These are phyloP conservation scores for Cheilosia grossa DNA, from an alignment of 2,888 invertebrate genomes.

Conservation along the genomic window DNA sequence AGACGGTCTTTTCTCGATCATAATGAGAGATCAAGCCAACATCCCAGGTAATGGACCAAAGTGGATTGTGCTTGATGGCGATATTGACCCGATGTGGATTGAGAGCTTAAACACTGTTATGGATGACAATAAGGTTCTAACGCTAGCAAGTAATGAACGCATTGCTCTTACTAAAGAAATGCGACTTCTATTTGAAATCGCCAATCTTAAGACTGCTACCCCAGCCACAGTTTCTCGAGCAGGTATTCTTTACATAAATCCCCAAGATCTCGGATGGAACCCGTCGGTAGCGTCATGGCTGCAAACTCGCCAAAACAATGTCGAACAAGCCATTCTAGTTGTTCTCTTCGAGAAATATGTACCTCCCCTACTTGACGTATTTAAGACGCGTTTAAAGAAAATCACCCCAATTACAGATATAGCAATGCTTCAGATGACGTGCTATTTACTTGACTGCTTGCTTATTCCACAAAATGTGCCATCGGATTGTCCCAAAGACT, in stretches of 20 bases:
- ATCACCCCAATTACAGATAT: constrained; percentile 96
- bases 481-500: constrained; percentile 95
- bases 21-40: constrained; percentile 97
- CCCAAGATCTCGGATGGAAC: constrained; percentile 97
- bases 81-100: constrained; percentile 99
- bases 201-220: constrained; percentile 94
- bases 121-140: constrained; percentile 98
- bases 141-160: constrained; percentile 96
- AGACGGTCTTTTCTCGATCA: constrained; percentile 93
- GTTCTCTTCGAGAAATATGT: constrained; percentile 97
- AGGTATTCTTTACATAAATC: constrained; percentile 97
- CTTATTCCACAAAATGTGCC: constrained; percentile 92
- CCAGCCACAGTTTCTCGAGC: constrained; percentile 98
- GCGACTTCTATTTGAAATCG: constrained; percentile 97
- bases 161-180: constrained; percentile 94
- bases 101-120: constrained; percentile 97
- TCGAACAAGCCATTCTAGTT: constrained; percentile 91
- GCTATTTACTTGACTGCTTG: constrained; percentile 93
- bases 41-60: constrained; percentile 93
- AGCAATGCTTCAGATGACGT: constrained; percentile 94
- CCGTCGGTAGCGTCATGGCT: constrained; percentile 96
- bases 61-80: constrained; percentile 98
- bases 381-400: constrained; percentile 89
- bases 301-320: constrained; percentile 88
- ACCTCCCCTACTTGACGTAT: constrained; percentile 91